Percentiles rank a stretch among this genome's conserved stretches.
Evolutionary conservation across 2,888 invertebrate species (phyloP).

Genomic region (Macroteleia sp.): DNA sequence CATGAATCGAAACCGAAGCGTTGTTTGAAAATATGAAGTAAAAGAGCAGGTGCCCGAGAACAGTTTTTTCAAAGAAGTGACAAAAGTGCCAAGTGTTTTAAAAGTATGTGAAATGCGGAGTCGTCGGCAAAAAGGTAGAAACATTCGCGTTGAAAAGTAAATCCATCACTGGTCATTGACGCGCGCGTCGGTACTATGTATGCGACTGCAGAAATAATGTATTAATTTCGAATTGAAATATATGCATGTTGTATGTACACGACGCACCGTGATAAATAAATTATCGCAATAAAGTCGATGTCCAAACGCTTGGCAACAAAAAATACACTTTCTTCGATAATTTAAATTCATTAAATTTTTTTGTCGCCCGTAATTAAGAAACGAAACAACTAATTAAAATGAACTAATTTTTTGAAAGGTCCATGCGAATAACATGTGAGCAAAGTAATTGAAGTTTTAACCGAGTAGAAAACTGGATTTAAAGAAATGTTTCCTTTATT

Average conservation of each 20-base stretch:
- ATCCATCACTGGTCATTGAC: constrained; percentile 51
- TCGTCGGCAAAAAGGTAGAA: constrained; percentile 18
- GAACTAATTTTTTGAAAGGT: constrained; percentile 38
- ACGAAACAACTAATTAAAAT: constrained; percentile 49
- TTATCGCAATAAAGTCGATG: constrained; percentile 27
- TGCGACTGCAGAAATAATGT: constrained; percentile 34
- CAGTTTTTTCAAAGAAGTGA: constrained; percentile 11
- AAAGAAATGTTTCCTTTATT: neutral
- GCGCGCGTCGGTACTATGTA: constrained; percentile 17
- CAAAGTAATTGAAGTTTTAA: constrained; percentile 21
- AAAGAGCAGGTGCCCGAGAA: constrained; percentile 19
- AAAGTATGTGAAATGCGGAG: constrained; percentile 35
- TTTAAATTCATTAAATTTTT: constrained; percentile 50
- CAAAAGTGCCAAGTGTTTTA: constrained; percentile 37
- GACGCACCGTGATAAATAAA: constrained; percentile 41
- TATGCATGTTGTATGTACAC: constrained; percentile 21
- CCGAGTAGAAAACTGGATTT: constrained; percentile 1
- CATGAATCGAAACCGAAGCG: too few species aligned
- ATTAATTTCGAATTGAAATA: constrained; percentile 46
- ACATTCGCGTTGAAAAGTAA: constrained; percentile 34
- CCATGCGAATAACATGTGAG: constrained; percentile 6
- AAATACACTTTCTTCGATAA: constrained; percentile 39
- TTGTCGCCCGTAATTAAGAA: constrained; percentile 42
- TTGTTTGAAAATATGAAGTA: constrained; percentile 23
- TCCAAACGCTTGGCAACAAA: neutral